A percentile compares a stretch with the other conserved stretches of the same genome.
Conservation (phyloP, 2,113 vertebrate species). For the Pseudorectes ferrugineus region DNA sequence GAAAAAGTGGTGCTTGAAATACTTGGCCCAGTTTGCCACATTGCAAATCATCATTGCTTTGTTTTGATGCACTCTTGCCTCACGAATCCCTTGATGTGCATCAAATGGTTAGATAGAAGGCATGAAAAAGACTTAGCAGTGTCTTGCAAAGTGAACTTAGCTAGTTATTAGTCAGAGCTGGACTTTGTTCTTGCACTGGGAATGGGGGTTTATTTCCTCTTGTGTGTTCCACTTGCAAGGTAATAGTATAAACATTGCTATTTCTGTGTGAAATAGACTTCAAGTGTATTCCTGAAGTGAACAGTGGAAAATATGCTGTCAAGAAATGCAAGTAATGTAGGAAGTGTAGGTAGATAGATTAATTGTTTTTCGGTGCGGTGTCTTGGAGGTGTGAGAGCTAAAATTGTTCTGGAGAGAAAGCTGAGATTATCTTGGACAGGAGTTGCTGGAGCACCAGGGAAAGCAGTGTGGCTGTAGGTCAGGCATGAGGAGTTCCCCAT, state of each 20-base stretch:
- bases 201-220: not conserved
- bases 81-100: rapidly evolving
- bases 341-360: not conserved
- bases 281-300: not conserved
- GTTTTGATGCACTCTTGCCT: not conserved
- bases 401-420: not conserved
- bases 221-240: not conserved
- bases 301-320: not conserved
- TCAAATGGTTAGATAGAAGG: not conserved
- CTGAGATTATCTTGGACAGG: not conserved
- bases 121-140: not conserved
- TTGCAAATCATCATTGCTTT: not conserved
- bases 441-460: not conserved
- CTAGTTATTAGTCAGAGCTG: not conserved
- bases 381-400: not conserved
- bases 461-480: not conserved
- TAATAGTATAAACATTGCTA: not conserved
- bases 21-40: not conserved
- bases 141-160: not conserved
- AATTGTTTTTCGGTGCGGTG: not conserved
- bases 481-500: not conserved
- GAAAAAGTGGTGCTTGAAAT: not conserved
- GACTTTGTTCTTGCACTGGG: not conserved
- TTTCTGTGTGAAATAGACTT: not conserved
- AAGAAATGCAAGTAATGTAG: not conserved